Conservation (phyloP, 2,113 vertebrate species). For the Nannobrachium achirus region DNA sequence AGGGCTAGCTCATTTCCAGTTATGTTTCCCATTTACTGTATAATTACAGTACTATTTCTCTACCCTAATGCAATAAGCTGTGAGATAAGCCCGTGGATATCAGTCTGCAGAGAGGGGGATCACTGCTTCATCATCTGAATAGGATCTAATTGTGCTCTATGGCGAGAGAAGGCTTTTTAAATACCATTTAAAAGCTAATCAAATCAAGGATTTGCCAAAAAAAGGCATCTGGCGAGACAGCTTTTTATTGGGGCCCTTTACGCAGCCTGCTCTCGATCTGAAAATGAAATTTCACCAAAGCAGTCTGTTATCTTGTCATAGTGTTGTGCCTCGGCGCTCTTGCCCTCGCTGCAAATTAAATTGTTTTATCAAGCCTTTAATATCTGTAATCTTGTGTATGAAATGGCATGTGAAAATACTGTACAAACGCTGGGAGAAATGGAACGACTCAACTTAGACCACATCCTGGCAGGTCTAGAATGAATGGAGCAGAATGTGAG, state of each 20-base stretch:
- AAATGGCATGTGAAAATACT: slow-evolving; percentile 53
- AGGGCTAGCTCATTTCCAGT: slow-evolving; percentile 51
- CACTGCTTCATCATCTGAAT: slow-evolving; percentile 67
- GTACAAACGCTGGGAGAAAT: slow-evolving; percentile 47
- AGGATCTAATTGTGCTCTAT: slow-evolving; percentile 70
- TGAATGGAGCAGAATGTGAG: slow-evolving; percentile 15
- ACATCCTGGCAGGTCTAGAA: slow-evolving; percentile 34
- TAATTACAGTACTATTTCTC: slow-evolving; percentile 74
- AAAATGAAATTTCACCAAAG: slow-evolving; percentile 73
- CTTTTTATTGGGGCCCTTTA: slow-evolving; percentile 57
- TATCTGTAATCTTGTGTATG: slow-evolving; percentile 66
- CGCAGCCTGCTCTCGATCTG: slow-evolving; percentile 72
- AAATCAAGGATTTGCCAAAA: slow-evolving; percentile 71
- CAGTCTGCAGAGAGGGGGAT: slow-evolving; percentile 56
- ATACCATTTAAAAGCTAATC: slow-evolving; percentile 77
- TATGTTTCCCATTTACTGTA: slow-evolving; percentile 70
- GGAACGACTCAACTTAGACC: slow-evolving; percentile 41
- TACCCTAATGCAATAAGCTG: slow-evolving; percentile 54
- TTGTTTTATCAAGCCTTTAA: slow-evolving; percentile 67
- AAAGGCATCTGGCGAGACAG: slow-evolving; percentile 72
- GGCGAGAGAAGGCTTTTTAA: slow-evolving; percentile 62
- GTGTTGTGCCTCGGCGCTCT: slow-evolving; percentile 65
- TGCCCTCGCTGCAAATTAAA: slow-evolving; percentile 67
- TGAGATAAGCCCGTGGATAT: slow-evolving; percentile 63
- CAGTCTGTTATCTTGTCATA: slow-evolving; percentile 63